These are phyloP conservation scores for Drosophila malerkotliana DNA, from an alignment of 1,140 invertebrate genomes.

Conservation along the genomic window DNA sequence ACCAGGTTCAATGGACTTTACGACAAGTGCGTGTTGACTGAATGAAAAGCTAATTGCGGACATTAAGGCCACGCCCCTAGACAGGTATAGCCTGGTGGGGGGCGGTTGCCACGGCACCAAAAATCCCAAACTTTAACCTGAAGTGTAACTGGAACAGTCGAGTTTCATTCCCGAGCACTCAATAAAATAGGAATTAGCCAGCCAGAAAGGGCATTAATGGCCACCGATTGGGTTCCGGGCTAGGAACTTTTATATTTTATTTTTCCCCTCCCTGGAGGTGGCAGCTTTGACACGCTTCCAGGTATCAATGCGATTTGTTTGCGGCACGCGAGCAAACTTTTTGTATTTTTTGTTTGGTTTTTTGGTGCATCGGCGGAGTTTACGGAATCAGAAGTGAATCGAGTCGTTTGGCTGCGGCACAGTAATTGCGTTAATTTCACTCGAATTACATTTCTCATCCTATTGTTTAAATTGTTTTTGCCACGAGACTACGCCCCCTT, in stretches of 20 bases:
- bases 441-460: conserved; percentile 61
- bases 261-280: conserved; percentile 32
- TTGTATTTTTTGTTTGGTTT: conserved; percentile 12
- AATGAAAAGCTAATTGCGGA: conserved; percentile 68
- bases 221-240: conserved; percentile 26
- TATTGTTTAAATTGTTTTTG: conserved; percentile 54
- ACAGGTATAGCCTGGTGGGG: neutral
- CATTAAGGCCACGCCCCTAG: conserved; percentile 39
- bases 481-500: conserved; percentile 26
- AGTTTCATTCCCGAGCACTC: conserved; percentile 42
- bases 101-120: conserved; percentile 23
- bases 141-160: conserved; percentile 28
- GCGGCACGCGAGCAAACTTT: conserved; percentile 54
- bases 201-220: conserved; percentile 17
- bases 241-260: neutral
- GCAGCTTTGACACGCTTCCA: conserved; percentile 70
- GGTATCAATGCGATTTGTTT: conserved; percentile 72
- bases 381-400: conserved; percentile 41
- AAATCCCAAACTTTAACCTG: conserved; percentile 24
- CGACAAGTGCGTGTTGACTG: conserved; percentile 61
- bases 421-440: conserved; percentile 78
- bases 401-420: conserved; percentile 58
- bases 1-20: conserved; percentile 63
- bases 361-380: conserved; percentile 10
- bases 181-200: conserved; percentile 49